These are phyloP conservation scores for Drosophila anomalata DNA, from an alignment of 2,888 invertebrate genomes.

Conservation along the genomic window DNA sequence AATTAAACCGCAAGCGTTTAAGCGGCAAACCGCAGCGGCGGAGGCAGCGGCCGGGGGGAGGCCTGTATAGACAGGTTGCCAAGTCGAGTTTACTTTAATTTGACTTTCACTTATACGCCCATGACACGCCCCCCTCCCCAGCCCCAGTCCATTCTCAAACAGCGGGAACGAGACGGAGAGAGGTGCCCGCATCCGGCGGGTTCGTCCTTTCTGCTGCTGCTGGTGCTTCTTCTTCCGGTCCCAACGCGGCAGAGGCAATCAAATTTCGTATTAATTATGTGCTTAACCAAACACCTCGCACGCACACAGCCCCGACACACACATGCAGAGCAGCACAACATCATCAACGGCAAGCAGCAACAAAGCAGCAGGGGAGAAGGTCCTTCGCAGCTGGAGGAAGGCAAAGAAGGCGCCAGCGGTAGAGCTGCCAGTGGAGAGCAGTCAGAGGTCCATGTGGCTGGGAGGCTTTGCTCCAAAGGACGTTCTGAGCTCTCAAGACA, in stretches of 20 bases:
- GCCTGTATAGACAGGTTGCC: slow-evolving; percentile 33
- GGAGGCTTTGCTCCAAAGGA: not conserved
- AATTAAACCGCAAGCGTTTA: slow-evolving; percentile 75
- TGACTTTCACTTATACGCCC: slow-evolving; percentile 60
- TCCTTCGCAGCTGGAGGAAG: slow-evolving; percentile 1
- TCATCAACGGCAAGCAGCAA: slow-evolving; percentile 28
- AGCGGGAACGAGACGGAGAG: not conserved
- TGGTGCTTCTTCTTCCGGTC: slow-evolving; percentile 44
- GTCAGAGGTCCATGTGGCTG: not conserved
- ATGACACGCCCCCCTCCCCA: slow-evolving; percentile 38
- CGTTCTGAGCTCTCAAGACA: not conserved
- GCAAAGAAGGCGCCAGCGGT: not conserved
- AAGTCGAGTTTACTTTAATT: slow-evolving; percentile 67
- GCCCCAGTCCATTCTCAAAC: not conserved
- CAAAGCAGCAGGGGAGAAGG: slow-evolving; percentile 6
- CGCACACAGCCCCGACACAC: slow-evolving; percentile 11
- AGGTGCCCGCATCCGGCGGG: slow-evolving; percentile 36
- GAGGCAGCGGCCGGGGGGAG: slow-evolving; percentile 8
- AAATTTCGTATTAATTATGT: slow-evolving; percentile 77
- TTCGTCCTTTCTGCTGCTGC: slow-evolving; percentile 2
- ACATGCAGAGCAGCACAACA: slow-evolving; percentile 21
- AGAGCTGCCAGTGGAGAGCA: not conserved
- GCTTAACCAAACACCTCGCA: slow-evolving; percentile 74
- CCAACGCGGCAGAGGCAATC: slow-evolving; percentile 73
- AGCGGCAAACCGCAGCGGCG: slow-evolving; percentile 65